These are phyloP conservation scores for Flabesymbios commensalis DNA, from an alignment of 2,888 invertebrate species.

Conservation along the genomic window DNA sequence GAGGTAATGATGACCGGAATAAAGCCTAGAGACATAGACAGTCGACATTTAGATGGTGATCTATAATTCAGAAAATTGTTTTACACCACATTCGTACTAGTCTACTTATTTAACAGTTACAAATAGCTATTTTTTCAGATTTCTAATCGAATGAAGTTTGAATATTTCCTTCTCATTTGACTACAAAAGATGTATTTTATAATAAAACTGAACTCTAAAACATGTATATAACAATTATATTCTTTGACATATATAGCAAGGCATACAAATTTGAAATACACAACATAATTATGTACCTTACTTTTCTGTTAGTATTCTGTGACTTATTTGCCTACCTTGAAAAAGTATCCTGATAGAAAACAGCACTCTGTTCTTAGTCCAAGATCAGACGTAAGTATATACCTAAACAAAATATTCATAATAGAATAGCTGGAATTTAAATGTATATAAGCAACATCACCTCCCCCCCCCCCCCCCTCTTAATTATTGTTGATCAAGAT, in stretches of 20 bases:
- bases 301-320: no score
- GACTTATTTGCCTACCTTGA: no score
- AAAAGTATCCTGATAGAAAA: conserved; percentile 57
- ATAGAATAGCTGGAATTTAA: not conserved
- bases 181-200: no score
- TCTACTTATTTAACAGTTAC: not conserved
- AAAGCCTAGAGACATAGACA: conserved; percentile 43
- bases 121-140: no score
- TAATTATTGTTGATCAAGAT: no score
- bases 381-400: conserved; percentile 55
- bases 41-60: not conserved
- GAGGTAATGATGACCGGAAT: conserved; percentile 58
- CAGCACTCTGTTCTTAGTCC: conserved; percentile 57
- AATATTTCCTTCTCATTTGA: no score
- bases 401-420: conserved; percentile 40
- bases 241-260: no score
- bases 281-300: no score
- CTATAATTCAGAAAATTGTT: not conserved
- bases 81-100: not conserved
- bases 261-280: no score
- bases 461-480: not conserved
- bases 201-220: no score
- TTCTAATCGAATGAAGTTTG: no score
- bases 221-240: no score
- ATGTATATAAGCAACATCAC: not conserved